Evolutionary conservation across 2,888 invertebrate genomes (phyloP).

Genomic region (Caenorhabditis sp.): DNA sequence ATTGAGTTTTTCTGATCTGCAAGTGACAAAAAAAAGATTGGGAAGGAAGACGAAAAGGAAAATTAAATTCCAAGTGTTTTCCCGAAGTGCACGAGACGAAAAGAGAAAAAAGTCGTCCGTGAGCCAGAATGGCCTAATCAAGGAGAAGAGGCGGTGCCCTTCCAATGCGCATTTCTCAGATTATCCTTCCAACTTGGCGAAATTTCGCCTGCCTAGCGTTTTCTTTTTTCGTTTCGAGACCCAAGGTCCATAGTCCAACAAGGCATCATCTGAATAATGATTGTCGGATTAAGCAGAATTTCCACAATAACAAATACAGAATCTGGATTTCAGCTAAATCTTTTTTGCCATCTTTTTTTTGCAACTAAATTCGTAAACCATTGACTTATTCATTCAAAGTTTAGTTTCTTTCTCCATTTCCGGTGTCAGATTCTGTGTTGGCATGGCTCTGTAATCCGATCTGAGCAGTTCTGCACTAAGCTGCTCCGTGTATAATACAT

Average conservation of each 20-base stretch:
- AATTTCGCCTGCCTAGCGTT: not conserved
- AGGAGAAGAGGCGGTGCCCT: conserved; percentile 15
- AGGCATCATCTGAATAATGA: too few species aligned
- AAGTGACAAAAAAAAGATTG: not conserved
- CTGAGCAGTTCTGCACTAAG: conserved; percentile 15
- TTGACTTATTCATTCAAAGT: too few species aligned
- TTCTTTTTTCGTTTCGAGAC: not conserved
- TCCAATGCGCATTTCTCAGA: conserved; percentile 29
- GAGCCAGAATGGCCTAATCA: conserved; percentile 39
- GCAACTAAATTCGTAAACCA: too few species aligned
- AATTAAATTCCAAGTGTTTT: not conserved
- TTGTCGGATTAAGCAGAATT: too few species aligned
- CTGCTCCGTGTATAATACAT: conserved; percentile 42
- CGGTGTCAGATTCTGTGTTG: conserved; percentile 20
- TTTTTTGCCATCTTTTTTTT: not conserved
- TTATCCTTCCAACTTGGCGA: conserved; percentile 27
- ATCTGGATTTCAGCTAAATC: too few species aligned
- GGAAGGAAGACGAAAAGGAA: not conserved
- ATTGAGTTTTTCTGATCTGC: too few species aligned
- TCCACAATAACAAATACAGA: too few species aligned
- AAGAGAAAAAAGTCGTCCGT: not conserved
- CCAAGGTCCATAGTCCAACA: not conserved
- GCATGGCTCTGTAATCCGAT: conserved; percentile 19
- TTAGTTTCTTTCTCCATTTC: conserved; percentile 16
- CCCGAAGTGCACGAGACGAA: conserved; percentile 3